Conservation (phyloP, 2,797 vertebrate genomes). For the Peromyscus melanophrys region DNA sequence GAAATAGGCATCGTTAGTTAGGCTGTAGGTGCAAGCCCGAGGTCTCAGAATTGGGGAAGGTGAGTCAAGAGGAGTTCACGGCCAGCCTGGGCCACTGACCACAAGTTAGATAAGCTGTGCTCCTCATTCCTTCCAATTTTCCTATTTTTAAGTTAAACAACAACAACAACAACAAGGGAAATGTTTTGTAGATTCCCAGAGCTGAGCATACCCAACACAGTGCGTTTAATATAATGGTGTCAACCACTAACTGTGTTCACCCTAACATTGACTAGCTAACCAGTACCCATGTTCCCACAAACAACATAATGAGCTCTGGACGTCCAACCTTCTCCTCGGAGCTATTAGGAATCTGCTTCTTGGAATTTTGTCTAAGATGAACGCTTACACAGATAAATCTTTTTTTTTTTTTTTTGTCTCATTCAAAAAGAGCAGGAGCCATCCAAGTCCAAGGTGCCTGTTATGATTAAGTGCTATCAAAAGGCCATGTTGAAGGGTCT, state of each 20-base stretch:
- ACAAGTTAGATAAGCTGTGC: not conserved
- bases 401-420: not conserved
- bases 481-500: not conserved
- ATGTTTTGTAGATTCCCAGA: slow-evolving; percentile 3
- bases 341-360: slow-evolving; percentile 3
- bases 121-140: slow-evolving; percentile 22
- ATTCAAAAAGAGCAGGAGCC: not conserved
- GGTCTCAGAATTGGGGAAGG: not conserved
- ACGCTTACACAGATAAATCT: slow-evolving; percentile 5
- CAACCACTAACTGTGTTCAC: not conserved
- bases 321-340: not conserved
- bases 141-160: not conserved
- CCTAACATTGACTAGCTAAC: not conserved
- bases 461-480: not conserved
- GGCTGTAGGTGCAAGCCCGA: no score
- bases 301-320: slow-evolving; percentile 43
- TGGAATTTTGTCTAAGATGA: not conserved
- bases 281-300: not conserved
- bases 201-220: not conserved
- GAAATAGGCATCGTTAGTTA: not conserved
- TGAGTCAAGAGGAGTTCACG: not conserved
- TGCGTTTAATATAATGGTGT: not conserved
- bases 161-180: not conserved
- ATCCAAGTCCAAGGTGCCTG: not conserved
- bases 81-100: not conserved